phyloP scores from a whole-genome alignment of 2,113 vertebrate species.

The Corythaeola cristata region DNA sequence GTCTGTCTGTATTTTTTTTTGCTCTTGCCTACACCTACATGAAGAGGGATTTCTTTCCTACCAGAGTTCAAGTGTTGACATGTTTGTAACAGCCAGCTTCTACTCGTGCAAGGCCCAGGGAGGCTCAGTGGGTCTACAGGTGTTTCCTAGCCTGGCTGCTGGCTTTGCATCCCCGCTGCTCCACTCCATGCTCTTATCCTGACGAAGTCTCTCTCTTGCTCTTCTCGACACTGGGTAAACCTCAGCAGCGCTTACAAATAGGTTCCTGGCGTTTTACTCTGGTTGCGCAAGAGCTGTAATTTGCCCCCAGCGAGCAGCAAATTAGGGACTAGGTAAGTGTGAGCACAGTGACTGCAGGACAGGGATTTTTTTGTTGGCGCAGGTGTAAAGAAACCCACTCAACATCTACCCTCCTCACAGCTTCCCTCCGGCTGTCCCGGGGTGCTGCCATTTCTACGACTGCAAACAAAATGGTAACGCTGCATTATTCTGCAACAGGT shows the following conservation, averaged over 20 bases:
- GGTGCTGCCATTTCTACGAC: not conserved
- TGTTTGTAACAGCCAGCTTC: not conserved
- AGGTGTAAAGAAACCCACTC: not conserved
- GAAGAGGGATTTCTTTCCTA: not conserved
- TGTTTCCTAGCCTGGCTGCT: not conserved
- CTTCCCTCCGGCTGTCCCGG: not conserved
- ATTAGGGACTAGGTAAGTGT: not conserved
- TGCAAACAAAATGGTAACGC: not conserved
- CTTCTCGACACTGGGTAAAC: not conserved
- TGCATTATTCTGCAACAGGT: not conserved
- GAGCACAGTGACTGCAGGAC: not conserved
- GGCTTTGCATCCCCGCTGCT: not conserved
- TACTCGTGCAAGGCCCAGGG: not conserved
- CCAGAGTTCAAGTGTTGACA: not conserved
- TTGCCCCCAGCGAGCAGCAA: not conserved
- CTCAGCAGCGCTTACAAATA: not conserved
- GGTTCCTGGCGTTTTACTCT: not conserved
- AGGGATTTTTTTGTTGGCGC: not conserved
- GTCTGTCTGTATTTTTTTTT: not conserved
- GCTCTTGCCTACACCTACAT: not conserved
- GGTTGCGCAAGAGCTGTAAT: not conserved
- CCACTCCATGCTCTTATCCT: not conserved
- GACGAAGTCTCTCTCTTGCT: not conserved
- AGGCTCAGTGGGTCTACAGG: not conserved
- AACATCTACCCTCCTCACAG: fast-evolving